Evolutionary conservation across 2,888 invertebrate species (phyloP).

Genomic region (Chaitophorus viminalis): DNA sequence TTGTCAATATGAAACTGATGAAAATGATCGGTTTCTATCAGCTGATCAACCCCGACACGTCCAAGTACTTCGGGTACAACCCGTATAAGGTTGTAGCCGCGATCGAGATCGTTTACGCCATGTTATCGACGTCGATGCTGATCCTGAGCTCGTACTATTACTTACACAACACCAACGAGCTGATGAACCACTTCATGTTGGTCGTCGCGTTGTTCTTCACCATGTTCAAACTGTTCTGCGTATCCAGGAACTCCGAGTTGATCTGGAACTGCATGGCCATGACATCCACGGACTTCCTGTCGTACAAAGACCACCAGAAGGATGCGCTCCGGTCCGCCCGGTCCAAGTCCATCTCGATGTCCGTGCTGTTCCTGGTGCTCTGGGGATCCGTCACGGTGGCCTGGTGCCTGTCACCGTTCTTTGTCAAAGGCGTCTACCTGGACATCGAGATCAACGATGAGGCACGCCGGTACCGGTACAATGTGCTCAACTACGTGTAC

Average conservation of each 20-base stretch:
- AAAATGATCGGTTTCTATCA: not conserved
- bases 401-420: not conserved
- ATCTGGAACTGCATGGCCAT: not conserved
- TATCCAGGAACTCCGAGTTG: not conserved
- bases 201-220: not conserved
- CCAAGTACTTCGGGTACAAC: not conserved
- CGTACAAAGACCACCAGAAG: not conserved
- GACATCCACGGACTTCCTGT: not conserved
- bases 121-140: not conserved
- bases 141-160: not conserved
- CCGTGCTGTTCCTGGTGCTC: not conserved
- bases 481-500: not conserved
- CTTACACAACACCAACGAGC: not conserved
- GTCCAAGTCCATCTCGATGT: not conserved
- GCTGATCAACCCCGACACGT: not conserved
- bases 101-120: not conserved
- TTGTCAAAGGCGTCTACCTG: not conserved
- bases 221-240: not conserved
- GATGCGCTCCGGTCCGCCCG: not conserved
- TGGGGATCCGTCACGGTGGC: not conserved
- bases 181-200: not conserved
- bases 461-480: not conserved
- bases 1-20: not conserved
- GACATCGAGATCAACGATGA: not conserved
- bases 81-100: not conserved